Base-by-base conservation (phyloP, 2,888 invertebrate species). In the Anodontia alba region DNA sequence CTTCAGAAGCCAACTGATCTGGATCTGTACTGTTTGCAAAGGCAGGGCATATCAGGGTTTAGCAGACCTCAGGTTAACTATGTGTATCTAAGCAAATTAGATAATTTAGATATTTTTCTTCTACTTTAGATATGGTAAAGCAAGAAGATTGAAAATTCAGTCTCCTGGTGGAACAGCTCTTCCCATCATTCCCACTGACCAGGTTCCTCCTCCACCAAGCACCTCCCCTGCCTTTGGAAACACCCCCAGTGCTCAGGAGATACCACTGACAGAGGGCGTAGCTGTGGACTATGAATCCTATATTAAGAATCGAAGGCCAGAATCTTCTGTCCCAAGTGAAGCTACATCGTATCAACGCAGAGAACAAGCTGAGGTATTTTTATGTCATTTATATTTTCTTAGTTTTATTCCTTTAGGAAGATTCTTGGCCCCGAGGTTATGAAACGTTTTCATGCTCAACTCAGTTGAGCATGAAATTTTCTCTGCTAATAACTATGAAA, bases 221-320 rank as follows among this genome's bases (percentile, higher is more conserved):
- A 86, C 89, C 26, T 86, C 88, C 15, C 87, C 89, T 12, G 88
- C 80, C 10, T 79, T 82, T 42, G 79, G 73, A 20, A n/a, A 54
- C 23, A 74, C 71, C 10, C 10, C 73, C 7, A 68, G 72, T 72
- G 57, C 71, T 23, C 76, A 73, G 1, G 82, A 82, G 10, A 20
- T 73, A 0, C 42, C 73, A 51, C 31, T 54, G 17, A 73, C 80
- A 12, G 82, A 81, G 15, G 62, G 76, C 29, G 68, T 68, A 51
- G 77, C 76, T 23, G 84, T 90, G 66, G 91, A 91, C 69, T 90
- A 86, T 79, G 91, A 92, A 67, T 78, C 85, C 8, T 90, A 89
- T 82, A 12, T 72, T 7, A 72, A 81, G 73, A 80, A 78, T 67
- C 69, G 84, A 10, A 73, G 91, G 36, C 91, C 91, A 7, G 90